phyloP scores from a whole-genome alignment of 1,140 invertebrate genomes.

The Diorhabda sublineata region DNA sequence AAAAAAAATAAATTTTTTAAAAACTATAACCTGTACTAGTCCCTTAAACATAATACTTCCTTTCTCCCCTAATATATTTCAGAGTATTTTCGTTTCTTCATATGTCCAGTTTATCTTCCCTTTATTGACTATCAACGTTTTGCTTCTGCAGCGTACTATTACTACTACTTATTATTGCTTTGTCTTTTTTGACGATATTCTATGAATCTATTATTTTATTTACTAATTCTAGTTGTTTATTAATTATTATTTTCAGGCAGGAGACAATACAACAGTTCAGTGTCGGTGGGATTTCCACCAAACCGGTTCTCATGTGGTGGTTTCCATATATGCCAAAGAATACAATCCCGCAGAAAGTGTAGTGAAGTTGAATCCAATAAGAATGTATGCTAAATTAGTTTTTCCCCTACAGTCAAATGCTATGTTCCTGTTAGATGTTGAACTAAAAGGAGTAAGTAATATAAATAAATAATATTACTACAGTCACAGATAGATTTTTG shows the following conservation, averaged over 20 bases:
- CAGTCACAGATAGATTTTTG: neutral
- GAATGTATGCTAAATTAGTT: slow-evolving; percentile 69
- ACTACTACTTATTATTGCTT: too few species aligned
- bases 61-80: too few species aligned
- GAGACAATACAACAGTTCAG: slow-evolving; percentile 56
- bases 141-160: too few species aligned
- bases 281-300: slow-evolving; percentile 95
- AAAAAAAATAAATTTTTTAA: too few species aligned
- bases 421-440: slow-evolving; percentile 73
- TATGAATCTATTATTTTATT: too few species aligned
- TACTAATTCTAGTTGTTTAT: too few species aligned
- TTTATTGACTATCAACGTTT: too few species aligned
- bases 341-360: slow-evolving; percentile 72
- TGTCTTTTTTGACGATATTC: too few species aligned
- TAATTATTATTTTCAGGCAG: slow-evolving; percentile 44
- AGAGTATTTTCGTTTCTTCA: too few species aligned
- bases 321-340: slow-evolving; percentile 88
- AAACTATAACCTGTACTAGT: too few species aligned
- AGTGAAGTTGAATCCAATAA: slow-evolving; percentile 81
- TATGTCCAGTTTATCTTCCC: too few species aligned
- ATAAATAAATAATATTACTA: neutral
- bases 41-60: too few species aligned
- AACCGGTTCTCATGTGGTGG: slow-evolving; percentile 73
- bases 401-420: slow-evolving; percentile 75
- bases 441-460: slow-evolving; percentile 78